Evolutionary conservation across 1,140 invertebrate genomes (phyloP).

Genomic region (Popillia japonica): DNA sequence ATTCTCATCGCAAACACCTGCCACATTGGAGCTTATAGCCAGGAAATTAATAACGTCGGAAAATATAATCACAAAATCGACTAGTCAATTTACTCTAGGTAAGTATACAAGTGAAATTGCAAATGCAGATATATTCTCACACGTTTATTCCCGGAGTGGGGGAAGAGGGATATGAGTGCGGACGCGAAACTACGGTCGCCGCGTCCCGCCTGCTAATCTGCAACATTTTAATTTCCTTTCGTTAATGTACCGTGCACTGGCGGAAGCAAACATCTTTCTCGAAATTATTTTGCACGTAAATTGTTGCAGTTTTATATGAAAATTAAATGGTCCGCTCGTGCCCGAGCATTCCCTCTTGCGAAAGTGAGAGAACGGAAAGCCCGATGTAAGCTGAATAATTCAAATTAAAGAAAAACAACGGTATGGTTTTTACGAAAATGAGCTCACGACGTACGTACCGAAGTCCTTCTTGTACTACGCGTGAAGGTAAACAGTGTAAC

Average conservation of each 20-base stretch:
- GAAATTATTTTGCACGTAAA: constrained; percentile 29
- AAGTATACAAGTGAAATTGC: background rate
- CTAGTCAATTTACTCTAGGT: background rate
- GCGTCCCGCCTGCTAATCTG: background rate
- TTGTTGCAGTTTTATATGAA: constrained; percentile 26
- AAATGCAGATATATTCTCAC: background rate
- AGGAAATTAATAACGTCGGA: background rate
- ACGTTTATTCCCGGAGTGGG: background rate
- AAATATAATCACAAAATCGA: background rate
- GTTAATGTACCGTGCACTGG: background rate
- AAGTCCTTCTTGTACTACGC: constrained; percentile 6
- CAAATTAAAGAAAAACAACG: constrained; percentile 33
- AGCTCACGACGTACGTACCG: background rate
- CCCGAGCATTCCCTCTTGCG: background rate
- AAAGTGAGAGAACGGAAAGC: background rate
- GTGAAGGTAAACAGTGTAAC: background rate
- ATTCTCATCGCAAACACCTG: too few species aligned
- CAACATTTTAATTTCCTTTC: constrained; percentile 20
- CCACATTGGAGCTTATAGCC: background rate
- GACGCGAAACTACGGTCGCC: background rate
- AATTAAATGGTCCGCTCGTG: constrained; percentile 12
- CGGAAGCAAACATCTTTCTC: background rate
- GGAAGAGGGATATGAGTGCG: background rate
- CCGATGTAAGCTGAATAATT: constrained; percentile 28
- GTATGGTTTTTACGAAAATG: constrained; percentile 25